These are phyloP conservation scores for Aurelia aurita DNA, from an alignment of 30 jellyfish, hydroid and myxozoan species.

Conservation along the genomic window DNA sequence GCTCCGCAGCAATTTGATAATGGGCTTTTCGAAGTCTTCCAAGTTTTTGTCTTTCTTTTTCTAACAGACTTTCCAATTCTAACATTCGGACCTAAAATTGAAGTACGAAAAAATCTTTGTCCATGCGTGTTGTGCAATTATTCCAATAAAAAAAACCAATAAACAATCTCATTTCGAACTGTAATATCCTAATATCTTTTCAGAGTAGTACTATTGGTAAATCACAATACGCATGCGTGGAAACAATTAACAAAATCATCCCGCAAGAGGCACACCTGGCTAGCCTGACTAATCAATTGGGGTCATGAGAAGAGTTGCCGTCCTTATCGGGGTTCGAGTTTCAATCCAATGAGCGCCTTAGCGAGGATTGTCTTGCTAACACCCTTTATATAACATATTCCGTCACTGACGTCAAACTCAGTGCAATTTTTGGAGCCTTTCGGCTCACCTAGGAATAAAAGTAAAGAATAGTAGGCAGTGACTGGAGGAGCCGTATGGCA, in stretches of 20 bases:
- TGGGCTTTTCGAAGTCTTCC: constrained; percentile 94
- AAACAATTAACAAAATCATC: not conserved
- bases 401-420: constrained; percentile 51
- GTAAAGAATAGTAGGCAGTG: too few species aligned
- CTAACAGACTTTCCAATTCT: constrained; percentile 90
- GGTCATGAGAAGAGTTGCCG: constrained; percentile 21
- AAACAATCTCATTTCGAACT: too few species aligned
- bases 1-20: constrained; percentile 95
- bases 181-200: too few species aligned
- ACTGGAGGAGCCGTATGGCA: too few species aligned
- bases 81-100: constrained; percentile 84
- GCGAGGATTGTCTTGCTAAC: constrained; percentile 90
- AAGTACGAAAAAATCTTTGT: not conserved
- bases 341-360: constrained; percentile 81
- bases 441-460: constrained; percentile 41
- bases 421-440: constrained; percentile 81
- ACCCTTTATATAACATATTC: constrained; percentile 66
- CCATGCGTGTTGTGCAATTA: too few species aligned
- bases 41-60: constrained; percentile 90
- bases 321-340: constrained; percentile 91
- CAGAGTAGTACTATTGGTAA: not conserved
- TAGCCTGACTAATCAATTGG: not conserved
- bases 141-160: too few species aligned
- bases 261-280: constrained; percentile 16
- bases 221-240: constrained; percentile 46